phyloP scores from a whole-genome alignment of 2,888 invertebrate genomes.

The Conistra vaccinii region DNA sequence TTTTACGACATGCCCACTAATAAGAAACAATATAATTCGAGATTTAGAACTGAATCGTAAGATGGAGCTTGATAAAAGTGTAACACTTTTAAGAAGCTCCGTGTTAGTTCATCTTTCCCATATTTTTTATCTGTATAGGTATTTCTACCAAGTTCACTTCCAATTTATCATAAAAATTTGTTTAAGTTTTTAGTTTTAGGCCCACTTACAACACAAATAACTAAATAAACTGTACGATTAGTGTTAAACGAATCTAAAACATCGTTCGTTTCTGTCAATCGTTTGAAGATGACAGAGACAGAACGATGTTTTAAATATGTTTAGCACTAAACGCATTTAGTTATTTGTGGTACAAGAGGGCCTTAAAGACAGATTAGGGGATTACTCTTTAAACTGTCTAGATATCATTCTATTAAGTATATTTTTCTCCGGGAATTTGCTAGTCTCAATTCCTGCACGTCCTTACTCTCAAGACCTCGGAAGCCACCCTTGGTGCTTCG shows the following conservation, averaged over 20 bases:
- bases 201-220: background rate
- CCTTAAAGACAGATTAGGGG: background rate
- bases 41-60: background rate
- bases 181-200: background rate
- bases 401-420: background rate
- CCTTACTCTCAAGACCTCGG: background rate
- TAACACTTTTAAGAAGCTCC: no score
- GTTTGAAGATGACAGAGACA: background rate
- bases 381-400: background rate
- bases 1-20: background rate
- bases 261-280: background rate
- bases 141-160: background rate
- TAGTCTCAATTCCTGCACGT: constrained; percentile 3
- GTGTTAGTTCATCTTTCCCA: background rate
- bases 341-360: background rate
- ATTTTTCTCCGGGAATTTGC: no score
- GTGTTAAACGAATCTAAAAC: background rate
- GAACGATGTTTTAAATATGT: background rate
- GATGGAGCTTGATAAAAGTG: background rate
- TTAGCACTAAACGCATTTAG: background rate
- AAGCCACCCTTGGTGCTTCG: constrained; percentile 18
- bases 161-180: background rate
- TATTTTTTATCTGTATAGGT: background rate
- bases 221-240: background rate
- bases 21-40: constrained; percentile 12